Base-by-base conservation (phyloP, 2,113 vertebrate genomes). In the Myiagra hebetior region DNA sequence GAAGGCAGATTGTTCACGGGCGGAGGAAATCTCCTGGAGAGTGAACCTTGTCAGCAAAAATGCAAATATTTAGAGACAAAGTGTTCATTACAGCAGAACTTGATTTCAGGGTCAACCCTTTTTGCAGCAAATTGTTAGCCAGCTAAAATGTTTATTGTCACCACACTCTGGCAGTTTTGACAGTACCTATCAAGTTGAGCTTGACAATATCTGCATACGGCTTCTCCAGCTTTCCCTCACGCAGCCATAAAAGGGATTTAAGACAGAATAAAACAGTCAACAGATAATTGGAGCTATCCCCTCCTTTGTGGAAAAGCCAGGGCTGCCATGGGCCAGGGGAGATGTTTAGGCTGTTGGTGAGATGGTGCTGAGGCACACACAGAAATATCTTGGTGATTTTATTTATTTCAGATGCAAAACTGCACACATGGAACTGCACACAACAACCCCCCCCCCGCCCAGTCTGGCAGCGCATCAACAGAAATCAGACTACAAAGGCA, bases 11-110 rank as follows among this genome's bases (percentile, higher is more conserved):
- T 97, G 96, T 91, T 97, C 87, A 95, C n/a, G 89, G 92, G 82
- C 20, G 42, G 56, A 72, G 86, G 73, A 87, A 95, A 95, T 75
- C 92, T 92, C 94, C 91, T 93, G 89, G 95, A 96, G 95, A 95
- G 85, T 85, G 95, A 97, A 96, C 95, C 97, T 97, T 96, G 95
- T 97, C 96, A 96, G 93, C 96, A 91, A 83, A 95, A 91, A 97
- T 96, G 97, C 95, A 97, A 98, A 98, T 98, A 95, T 98, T 97
- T 97, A 93, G 95, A 92, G 94, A 87, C 94, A 93, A 96, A 96
- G 94, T 78, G 91, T 97, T 97, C 95, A 94, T 97, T 96, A 96
- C 93, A 59, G 96, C 95, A 96, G 94, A 97, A 95, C 94, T 91
- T 93, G 93, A 95, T 95, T 97, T 94, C 96, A 97, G 97, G 97